phyloP scores from a whole-genome alignment of 2,888 invertebrate genomes.

The Cephus sareptanus region DNA sequence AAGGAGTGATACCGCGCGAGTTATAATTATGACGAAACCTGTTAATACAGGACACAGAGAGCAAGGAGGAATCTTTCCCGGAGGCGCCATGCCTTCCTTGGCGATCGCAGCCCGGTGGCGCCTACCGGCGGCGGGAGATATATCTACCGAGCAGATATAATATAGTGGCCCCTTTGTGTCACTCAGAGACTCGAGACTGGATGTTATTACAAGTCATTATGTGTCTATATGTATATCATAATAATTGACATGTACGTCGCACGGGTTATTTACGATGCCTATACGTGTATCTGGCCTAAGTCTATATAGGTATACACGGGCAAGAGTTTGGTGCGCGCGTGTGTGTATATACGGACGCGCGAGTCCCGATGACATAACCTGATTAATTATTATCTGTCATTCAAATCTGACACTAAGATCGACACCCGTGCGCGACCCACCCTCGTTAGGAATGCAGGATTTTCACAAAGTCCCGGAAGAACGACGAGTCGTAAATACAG shows the following conservation, averaged over 20 bases:
- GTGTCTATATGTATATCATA: conserved; percentile 5
- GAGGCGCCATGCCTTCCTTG: neutral
- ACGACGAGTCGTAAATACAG: neutral
- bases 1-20: neutral
- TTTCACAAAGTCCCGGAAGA: neutral
- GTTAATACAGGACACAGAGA: conserved; percentile 1
- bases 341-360: neutral
- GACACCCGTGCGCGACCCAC: neutral
- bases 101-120: neutral
- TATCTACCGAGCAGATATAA: conserved; percentile 18
- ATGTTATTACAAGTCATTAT: conserved; percentile 8
- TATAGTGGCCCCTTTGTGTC: conserved; percentile 39
- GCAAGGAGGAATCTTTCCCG: neutral
- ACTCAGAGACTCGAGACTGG: conserved; percentile 11
- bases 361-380: conserved; percentile 3
- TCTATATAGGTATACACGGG: neutral
- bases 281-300: neutral
- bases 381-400: neutral
- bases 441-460: neutral
- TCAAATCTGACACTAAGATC: neutral
- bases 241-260: conserved; percentile 8
- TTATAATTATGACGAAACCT: conserved; percentile 10
- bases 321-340: neutral
- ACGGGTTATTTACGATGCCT: conserved; percentile 4
- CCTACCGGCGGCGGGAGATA: conserved; percentile 19